A percentile compares a stretch with the other conserved stretches of the same genome.
These are phyloP conservation scores for Bedellia somnulentella DNA, from an alignment of 2,888 invertebrate species.

Conservation along the genomic window DNA sequence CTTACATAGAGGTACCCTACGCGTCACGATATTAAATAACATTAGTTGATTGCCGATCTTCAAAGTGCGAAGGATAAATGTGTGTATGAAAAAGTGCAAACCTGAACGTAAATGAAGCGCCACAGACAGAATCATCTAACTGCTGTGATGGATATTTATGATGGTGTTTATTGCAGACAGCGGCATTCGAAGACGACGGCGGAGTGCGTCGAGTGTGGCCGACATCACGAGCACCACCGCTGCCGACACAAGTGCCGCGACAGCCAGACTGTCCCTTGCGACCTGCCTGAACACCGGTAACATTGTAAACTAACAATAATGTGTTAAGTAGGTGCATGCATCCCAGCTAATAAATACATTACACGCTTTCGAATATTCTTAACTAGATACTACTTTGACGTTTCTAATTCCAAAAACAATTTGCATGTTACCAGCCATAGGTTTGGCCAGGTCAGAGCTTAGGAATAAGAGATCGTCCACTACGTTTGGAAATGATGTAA, in stretches of 20 bases:
- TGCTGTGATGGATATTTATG: background rate
- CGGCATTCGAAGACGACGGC: slow-evolving; percentile 26
- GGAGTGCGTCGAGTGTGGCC: slow-evolving; percentile 18
- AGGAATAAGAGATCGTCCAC: background rate
- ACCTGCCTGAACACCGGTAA: no score
- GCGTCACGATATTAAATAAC: no score
- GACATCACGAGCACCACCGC: slow-evolving; percentile 20
- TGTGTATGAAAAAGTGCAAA: background rate
- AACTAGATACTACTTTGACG: no score
- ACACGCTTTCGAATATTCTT: no score
- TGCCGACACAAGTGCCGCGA: slow-evolving; percentile 18
- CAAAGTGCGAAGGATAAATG: background rate
- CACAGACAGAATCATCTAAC: background rate
- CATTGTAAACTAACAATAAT: no score
- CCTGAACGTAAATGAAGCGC: background rate
- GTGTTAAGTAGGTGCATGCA: no score
- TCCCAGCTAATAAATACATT: no score
- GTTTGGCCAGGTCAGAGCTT: background rate
- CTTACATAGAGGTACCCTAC: no score
- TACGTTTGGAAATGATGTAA: background rate
- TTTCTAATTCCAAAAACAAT: no score
- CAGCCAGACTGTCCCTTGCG: no score
- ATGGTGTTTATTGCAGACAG: slow-evolving; percentile 15
- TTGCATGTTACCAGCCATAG: no score
- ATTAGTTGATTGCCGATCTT: no score